Evolutionary conservation across 2,797 vertebrate genomes (phyloP).

Genomic region (Gambelia wislizenii): DNA sequence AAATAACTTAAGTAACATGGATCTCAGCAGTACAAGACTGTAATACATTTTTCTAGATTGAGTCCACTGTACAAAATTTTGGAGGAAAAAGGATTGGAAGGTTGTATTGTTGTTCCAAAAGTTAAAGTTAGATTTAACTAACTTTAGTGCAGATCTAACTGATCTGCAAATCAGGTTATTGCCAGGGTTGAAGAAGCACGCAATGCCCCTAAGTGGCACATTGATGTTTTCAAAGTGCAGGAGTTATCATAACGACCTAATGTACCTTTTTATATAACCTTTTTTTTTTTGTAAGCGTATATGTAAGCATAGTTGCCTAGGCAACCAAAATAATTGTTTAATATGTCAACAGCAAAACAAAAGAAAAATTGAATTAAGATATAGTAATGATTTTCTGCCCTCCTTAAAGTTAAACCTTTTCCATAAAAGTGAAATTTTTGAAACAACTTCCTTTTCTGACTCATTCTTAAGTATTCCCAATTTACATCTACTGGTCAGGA

Average conservation of each 20-base stretch:
- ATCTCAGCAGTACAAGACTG: background rate
- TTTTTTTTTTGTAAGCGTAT: constrained; percentile 27
- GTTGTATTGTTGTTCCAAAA: background rate
- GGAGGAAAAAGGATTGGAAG: background rate
- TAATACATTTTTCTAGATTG: background rate
- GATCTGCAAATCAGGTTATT: background rate
- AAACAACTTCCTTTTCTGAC: background rate
- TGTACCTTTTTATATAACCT: background rate
- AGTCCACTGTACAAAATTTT: background rate
- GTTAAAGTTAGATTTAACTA: background rate
- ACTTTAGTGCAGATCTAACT: no score
- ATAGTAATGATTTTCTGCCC: no score
- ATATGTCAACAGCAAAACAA: constrained; percentile 40
- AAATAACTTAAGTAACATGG: background rate
- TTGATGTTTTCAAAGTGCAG: background rate
- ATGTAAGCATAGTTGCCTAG: constrained; percentile 22
- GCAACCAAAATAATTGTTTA: constrained; percentile 56
- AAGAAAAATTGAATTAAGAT: background rate
- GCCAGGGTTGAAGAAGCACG: background rate
- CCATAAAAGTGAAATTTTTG: background rate
- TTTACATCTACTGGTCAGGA: background rate
- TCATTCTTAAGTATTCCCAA: background rate
- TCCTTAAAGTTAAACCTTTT: background rate
- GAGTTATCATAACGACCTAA: constrained; percentile 31
- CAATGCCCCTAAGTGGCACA: background rate